These are phyloP conservation scores for Sebastes nivosus DNA, from an alignment of 2,797 vertebrate species.

Conservation along the genomic window DNA sequence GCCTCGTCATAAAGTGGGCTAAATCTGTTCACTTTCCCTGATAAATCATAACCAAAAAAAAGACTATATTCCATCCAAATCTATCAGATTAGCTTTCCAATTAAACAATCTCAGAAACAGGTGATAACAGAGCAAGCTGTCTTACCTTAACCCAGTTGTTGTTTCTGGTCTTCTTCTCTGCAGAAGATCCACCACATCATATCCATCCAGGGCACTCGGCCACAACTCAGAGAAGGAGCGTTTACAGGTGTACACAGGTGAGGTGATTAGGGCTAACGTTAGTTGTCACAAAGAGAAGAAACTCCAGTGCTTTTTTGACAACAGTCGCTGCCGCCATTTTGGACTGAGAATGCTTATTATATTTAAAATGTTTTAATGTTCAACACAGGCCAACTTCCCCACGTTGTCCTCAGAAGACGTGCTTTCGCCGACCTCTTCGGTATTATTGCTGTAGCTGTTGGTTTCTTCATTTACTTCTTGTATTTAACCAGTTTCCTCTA, in stretches of 20 bases:
- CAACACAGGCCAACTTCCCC: no score
- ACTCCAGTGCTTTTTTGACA: no score
- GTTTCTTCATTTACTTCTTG: neutral
- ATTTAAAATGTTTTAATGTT: no score
- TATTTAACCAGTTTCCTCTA: neutral
- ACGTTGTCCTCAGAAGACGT: neutral
- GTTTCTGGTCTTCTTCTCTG: neutral
- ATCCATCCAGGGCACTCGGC: neutral
- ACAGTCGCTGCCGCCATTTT: no score
- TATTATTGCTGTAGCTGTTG: neutral
- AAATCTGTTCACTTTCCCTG: neutral
- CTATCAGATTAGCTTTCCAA: neutral
- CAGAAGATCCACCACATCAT: neutral
- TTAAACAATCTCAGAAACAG: neutral
- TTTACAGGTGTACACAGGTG: neutral
- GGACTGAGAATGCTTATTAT: accelerated
- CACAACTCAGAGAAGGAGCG: neutral
- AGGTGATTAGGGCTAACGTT: neutral
- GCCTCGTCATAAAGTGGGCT: neutral
- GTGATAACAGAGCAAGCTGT: neutral
- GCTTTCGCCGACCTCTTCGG: neutral
- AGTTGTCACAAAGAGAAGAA: no score
- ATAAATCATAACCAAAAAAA: neutral
- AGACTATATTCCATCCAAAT: neutral
- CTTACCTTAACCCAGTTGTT: neutral